These are phyloP conservation scores for Calephelis perditalis DNA, from an alignment of 2,888 invertebrate species.

Conservation along the genomic window DNA sequence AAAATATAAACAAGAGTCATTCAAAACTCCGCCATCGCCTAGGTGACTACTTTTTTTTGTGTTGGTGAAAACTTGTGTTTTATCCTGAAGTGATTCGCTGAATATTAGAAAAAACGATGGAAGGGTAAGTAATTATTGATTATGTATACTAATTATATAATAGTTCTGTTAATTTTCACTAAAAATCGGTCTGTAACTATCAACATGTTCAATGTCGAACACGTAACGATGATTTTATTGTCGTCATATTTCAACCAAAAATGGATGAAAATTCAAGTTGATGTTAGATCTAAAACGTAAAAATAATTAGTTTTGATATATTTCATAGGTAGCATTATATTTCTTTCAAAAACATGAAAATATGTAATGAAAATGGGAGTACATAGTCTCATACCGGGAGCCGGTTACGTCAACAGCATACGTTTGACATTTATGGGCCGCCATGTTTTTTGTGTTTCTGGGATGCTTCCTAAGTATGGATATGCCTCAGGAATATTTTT, in stretches of 20 bases:
- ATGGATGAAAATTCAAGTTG: slow-evolving; percentile 12
- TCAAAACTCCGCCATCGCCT: no score
- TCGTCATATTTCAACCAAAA: slow-evolving; percentile 14
- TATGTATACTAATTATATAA: no score
- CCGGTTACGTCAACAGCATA: slow-evolving; percentile 19
- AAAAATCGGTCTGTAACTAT: slow-evolving; percentile 14
- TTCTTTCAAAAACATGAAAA: slow-evolving; percentile 19
- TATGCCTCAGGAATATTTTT: slow-evolving; percentile 20
- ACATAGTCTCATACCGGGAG: slow-evolving; percentile 18
- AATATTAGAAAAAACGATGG: no score
- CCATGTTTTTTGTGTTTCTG: slow-evolving; percentile 13
- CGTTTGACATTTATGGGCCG: slow-evolving; percentile 14
- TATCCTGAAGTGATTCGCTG: no score
- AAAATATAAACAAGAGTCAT: no score
- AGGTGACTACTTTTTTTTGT: no score
- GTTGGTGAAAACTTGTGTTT: no score
- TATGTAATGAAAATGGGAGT: slow-evolving; percentile 18
- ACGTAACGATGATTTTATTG: slow-evolving; percentile 14
- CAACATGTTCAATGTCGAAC: slow-evolving; percentile 11
- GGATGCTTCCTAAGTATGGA: slow-evolving; percentile 16
- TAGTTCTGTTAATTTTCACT: slow-evolving; percentile 13
- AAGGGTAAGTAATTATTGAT: no score
- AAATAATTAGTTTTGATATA: slow-evolving; percentile 15
- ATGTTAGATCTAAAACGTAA: slow-evolving; percentile 13
- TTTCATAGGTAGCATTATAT: slow-evolving; percentile 15